Percentiles rank a stretch among this genome's conserved stretches.
phyloP scores from a whole-genome alignment of 2,888 invertebrate genomes.

The Hydrotaea cyrtoneurina region DNA sequence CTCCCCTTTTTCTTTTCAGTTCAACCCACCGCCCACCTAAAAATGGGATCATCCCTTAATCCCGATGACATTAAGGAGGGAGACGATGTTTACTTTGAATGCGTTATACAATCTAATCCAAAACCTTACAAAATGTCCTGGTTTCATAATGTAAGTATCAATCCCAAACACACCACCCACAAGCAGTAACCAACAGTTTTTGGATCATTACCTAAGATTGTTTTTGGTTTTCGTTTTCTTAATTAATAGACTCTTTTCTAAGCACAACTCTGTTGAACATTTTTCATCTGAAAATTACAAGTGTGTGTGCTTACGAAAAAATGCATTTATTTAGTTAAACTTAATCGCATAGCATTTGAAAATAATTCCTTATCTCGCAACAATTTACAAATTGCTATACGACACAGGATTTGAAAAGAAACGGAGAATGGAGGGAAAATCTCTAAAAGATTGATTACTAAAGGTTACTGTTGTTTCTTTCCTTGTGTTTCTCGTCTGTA shows the following conservation, averaged over 20 bases:
- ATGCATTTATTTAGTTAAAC: conserved; percentile 11
- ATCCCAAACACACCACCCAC: neutral
- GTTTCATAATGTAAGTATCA: conserved; percentile 91
- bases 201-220: conserved; percentile 57
- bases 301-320: conserved; percentile 25
- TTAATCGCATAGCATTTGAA: neutral
- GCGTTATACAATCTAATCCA: conserved; percentile 91
- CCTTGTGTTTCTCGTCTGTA: neutral
- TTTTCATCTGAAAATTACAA: conserved; percentile 13
- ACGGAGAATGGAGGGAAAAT: conserved; percentile 56
- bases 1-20: conserved; percentile 83
- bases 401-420: conserved; percentile 39
- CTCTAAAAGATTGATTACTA: conserved; percentile 63
- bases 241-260: conserved; percentile 61
- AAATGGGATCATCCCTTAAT: conserved; percentile 92
- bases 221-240: conserved; percentile 48
- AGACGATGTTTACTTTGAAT: conserved; percentile 94
- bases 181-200: conserved; percentile 51
- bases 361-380: neutral
- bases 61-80: conserved; percentile 94
- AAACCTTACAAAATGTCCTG: conserved; percentile 91
- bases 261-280: conserved; percentile 33
- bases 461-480: conserved; percentile 48
- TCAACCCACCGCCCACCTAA: conserved; percentile 89
- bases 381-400: conserved; percentile 65